phyloP scores from a whole-genome alignment of 2,797 vertebrate genomes.

The Periparus ater region DNA sequence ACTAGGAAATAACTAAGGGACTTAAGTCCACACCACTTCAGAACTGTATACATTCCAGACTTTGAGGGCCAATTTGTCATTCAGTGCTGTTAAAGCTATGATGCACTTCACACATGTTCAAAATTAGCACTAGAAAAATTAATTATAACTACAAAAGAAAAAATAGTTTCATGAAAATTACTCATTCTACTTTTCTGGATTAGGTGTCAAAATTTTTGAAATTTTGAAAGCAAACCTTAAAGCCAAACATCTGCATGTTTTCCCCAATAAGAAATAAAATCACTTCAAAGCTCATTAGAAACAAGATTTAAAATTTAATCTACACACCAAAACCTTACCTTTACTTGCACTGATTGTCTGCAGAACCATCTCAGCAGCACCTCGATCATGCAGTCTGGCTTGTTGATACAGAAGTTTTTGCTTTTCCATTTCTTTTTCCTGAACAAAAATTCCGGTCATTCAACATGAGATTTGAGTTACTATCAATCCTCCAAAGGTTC shows the following conservation, averaged over 20 bases:
- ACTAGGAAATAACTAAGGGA: background rate
- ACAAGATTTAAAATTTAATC: background rate
- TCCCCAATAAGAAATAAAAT: background rate
- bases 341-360: slow-evolving; percentile 96
- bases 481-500: slow-evolving; percentile 36
- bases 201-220: background rate
- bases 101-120: background rate
- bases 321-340: slow-evolving; percentile 74
- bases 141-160: background rate
- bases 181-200: background rate
- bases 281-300: background rate
- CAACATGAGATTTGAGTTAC: slow-evolving; percentile 47
- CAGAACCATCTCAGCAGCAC: slow-evolving; percentile 95
- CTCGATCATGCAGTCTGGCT: slow-evolving; percentile 91
- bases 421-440: slow-evolving; percentile 99
- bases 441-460: slow-evolving; percentile 72
- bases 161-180: background rate
- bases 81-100: background rate
- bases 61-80: background rate
- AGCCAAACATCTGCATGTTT: background rate
- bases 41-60: background rate
- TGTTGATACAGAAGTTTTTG: slow-evolving; percentile 96
- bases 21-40: background rate
- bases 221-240: background rate
- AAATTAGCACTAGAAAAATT: background rate